Percentiles rank a stretch among this genome's conserved stretches.
Conservation (phyloP, 2,113 vertebrate species). For the Heterocephalus glaber region DNA sequence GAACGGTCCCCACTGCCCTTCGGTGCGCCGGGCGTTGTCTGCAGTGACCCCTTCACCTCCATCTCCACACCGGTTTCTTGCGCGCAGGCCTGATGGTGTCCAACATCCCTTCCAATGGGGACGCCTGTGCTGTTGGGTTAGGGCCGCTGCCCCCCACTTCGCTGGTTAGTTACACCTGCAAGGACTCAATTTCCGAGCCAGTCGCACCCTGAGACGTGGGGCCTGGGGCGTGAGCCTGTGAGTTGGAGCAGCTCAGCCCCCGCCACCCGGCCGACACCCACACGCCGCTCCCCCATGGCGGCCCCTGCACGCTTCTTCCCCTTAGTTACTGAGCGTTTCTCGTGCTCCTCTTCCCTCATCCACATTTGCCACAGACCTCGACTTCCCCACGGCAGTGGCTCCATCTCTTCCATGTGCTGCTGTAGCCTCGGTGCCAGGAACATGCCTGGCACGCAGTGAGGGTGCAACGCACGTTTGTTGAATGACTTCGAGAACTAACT, state of each 20-base stretch:
- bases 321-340: too few species aligned
- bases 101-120: neutral
- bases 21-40: too few species aligned
- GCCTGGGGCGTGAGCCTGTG: neutral
- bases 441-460: neutral
- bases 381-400: fast-evolving
- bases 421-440: fast-evolving
- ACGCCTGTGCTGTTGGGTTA: too few species aligned
- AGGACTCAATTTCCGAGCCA: neutral
- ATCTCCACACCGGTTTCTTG: neutral
- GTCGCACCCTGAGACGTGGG: fast-evolving
- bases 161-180: fast-evolving
- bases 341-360: neutral
- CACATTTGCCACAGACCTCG: fast-evolving
- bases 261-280: neutral
- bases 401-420: fast-evolving
- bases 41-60: neutral
- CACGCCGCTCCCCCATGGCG: fast-evolving
- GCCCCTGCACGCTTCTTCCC: neutral
- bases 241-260: neutral
- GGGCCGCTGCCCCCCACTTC: neutral
- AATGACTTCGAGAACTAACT: neutral
- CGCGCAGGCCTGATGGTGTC: too few species aligned
- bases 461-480: neutral
- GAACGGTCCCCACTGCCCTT: too few species aligned